These are phyloP conservation scores for Enteromius argenteus DNA, from an alignment of 2,797 vertebrate species.

Conservation along the genomic window DNA sequence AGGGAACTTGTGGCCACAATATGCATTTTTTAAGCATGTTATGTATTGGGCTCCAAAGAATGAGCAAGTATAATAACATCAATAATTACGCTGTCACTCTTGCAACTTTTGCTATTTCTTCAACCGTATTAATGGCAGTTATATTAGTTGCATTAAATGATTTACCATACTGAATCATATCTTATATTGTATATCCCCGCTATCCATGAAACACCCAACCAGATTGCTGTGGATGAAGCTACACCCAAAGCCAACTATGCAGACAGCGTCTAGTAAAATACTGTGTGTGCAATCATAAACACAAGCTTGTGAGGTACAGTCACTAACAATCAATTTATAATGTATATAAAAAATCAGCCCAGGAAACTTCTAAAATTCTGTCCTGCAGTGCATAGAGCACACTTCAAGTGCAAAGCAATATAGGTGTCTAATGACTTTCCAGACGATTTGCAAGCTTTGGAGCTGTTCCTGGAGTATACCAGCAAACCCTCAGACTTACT, in stretches of 20 bases:
- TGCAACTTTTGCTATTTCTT: neutral
- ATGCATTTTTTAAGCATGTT: neutral
- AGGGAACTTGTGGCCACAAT: neutral
- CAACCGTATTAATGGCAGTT: neutral
- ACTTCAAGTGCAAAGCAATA: constrained; percentile 9
- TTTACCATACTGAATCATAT: neutral
- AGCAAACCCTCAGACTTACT: constrained; percentile 8
- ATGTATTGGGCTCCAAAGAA: neutral
- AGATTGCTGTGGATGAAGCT: neutral
- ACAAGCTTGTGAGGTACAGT: neutral
- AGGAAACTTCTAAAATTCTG: neutral
- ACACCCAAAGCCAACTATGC: constrained; percentile 2
- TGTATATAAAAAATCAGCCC: neutral
- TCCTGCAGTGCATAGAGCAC: neutral
- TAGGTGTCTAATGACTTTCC: constrained; percentile 48
- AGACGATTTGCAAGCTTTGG: constrained; percentile 24
- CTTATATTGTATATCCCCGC: neutral
- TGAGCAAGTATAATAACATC: neutral
- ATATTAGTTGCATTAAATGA: neutral
- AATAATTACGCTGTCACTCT: neutral
- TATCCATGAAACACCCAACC: neutral
- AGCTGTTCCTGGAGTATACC: constrained; percentile 28
- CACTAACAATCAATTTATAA: constrained; percentile 17
- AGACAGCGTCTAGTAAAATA: constrained; percentile 16
- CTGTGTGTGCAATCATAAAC: neutral